Conservation (phyloP, 2,797 vertebrate species). For the Synaphobranchus kaupii region DNA sequence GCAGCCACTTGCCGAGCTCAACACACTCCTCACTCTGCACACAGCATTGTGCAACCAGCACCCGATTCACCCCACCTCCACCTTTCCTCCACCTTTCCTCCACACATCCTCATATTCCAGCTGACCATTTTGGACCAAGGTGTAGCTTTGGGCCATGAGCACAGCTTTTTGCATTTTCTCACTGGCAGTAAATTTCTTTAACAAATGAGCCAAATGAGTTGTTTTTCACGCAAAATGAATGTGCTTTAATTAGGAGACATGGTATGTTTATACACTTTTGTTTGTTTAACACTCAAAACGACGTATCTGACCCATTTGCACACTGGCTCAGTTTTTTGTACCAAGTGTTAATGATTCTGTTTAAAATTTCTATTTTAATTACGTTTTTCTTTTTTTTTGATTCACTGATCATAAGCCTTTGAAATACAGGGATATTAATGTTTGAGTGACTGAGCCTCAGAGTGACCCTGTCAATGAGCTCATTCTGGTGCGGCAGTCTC, state of each 20-base stretch:
- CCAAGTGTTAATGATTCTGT: not conserved
- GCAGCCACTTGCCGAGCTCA: not conserved
- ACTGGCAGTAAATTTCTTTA: not conserved
- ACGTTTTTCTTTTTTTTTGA: not conserved
- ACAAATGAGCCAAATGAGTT: not conserved
- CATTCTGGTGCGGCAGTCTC: not conserved
- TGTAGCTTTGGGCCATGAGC: slow-evolving; percentile 62
- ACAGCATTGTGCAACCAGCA: not conserved
- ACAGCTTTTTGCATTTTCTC: not conserved
- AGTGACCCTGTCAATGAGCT: not conserved
- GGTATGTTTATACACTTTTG: not conserved
- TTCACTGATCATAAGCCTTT: not conserved
- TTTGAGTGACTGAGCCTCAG: not conserved
- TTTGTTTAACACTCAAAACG: not conserved
- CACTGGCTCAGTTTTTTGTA: not conserved
- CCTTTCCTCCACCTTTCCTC: slow-evolving; percentile 46
- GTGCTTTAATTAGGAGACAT: slow-evolving; percentile 5
- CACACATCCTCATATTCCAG: slow-evolving; percentile 72
- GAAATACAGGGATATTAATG: not conserved
- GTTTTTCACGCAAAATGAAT: not conserved
- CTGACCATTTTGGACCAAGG: slow-evolving; percentile 58
- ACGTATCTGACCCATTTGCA: not conserved
- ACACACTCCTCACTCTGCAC: not conserved
- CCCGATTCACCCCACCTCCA: not conserved
- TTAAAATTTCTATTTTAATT: slow-evolving; percentile 12